Conservation (phyloP, 2,113 vertebrate species). For the Cairina moschata region DNA sequence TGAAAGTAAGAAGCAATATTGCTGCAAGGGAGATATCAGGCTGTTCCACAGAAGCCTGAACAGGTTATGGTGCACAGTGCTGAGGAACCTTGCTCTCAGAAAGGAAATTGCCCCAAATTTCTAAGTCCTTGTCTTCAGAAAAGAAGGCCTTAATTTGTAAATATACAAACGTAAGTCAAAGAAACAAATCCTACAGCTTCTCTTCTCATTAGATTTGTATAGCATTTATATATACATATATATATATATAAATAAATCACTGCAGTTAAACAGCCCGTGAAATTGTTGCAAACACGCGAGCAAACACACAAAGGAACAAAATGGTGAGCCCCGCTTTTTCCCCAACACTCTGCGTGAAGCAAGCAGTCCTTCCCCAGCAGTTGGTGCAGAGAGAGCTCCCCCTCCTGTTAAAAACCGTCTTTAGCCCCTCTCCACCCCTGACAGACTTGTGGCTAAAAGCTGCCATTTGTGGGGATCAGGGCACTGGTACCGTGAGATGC, state of each 20-base stretch:
- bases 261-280: not conserved
- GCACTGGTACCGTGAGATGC: not conserved
- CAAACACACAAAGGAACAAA: not conserved
- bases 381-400: constrained; percentile 46
- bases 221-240: not conserved
- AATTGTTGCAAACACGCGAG: not conserved
- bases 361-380: not conserved
- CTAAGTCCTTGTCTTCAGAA: not conserved
- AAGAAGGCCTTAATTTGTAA: not conserved
- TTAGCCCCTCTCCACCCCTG: not conserved
- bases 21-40: not conserved
- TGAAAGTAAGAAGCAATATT: not conserved
- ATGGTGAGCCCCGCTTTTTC: not conserved
- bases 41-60: not conserved
- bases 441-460: not conserved
- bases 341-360: not conserved
- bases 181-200: not conserved
- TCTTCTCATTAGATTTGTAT: not conserved
- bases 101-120: not conserved
- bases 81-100: not conserved
- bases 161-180: not conserved
- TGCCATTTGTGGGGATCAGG: not conserved
- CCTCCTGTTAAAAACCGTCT: constrained; percentile 23
- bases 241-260: not conserved
- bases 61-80: not conserved